Percentiles rank a stretch among this genome's conserved stretches.
Conservation (phyloP, 2,113 vertebrate genomes). For the Hippoglossus stenolepis region DNA sequence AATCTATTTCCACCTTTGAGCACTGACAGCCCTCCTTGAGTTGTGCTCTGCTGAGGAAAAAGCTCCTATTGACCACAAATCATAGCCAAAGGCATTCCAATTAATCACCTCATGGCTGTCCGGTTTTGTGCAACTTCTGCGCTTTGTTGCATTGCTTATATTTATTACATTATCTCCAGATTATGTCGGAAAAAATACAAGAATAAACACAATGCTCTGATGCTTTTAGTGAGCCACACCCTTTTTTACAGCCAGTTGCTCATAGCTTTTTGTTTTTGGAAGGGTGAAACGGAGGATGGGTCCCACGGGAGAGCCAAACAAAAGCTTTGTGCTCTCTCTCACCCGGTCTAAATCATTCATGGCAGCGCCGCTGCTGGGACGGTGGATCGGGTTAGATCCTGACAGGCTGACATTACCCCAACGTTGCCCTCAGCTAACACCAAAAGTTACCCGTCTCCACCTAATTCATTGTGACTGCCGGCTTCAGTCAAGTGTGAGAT, state of each 20-base stretch:
- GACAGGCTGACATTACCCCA: slow-evolving; percentile 41
- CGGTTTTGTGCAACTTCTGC: slow-evolving; percentile 19
- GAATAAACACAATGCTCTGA: slow-evolving; percentile 1
- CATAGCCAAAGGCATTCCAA: slow-evolving; percentile 46
- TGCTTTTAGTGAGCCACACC: slow-evolving; percentile 38
- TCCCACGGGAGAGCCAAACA: slow-evolving; percentile 63
- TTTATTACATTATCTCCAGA: slow-evolving; percentile 6
- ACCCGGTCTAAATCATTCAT: slow-evolving; percentile 70
- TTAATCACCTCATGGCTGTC: slow-evolving; percentile 60
- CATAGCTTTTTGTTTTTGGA: slow-evolving; percentile 47
- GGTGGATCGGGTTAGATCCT: slow-evolving; percentile 32
- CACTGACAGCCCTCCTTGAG: slow-evolving; percentile 34
- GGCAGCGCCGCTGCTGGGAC: slow-evolving; percentile 41
- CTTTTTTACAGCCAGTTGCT: slow-evolving; percentile 50
- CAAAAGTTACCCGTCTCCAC: slow-evolving; percentile 31
- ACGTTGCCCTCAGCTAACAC: slow-evolving; percentile 52
- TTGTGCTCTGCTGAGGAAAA: slow-evolving; percentile 32
- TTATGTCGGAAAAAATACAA: not conserved
- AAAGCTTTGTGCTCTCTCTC: slow-evolving; percentile 52
- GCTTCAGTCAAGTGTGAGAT: slow-evolving; percentile 66
- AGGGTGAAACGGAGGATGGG: slow-evolving; percentile 53
- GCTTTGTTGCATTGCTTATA: slow-evolving; percentile 21
- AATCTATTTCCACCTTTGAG: slow-evolving; percentile 53
- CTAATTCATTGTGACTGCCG: slow-evolving; percentile 55
- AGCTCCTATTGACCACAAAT: slow-evolving; percentile 63